Base-by-base conservation (phyloP, 2,797 vertebrate genomes). In the Picus viridis region DNA sequence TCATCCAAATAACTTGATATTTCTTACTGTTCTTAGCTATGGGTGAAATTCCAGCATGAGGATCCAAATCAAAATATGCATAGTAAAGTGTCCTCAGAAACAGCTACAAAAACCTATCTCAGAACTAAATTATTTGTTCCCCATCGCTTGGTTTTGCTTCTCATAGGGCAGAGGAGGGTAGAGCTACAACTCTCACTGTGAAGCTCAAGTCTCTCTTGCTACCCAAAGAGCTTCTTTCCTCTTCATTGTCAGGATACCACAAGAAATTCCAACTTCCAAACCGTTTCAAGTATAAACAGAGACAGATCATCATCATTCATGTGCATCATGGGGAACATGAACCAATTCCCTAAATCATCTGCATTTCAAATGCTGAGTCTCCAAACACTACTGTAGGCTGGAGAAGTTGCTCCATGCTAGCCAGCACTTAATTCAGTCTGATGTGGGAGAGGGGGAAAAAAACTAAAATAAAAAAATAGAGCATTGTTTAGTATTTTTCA, bases 401-500 rank as follows among this genome's bases (percentile, higher is more conserved):
- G 8, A 77, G 61, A 74, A 73, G 41, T 14, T 20, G 18, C 29
- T 57, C 39, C 49, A 22, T 30, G 15, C 20, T 23, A 32, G 70
- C 4, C 57, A 57, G 30, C 32, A 49, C 56, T 14, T 39, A 47
- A 43, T 15, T 23, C 49, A 34, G 56, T 2, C 18, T 0, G 12
- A 43, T 61, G 6, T 1, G 1, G 64, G 59, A 91, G 34, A 3
- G 20, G 34, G 15, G 11, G 11, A 7, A 51, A 22, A 29, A 16
- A 9, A 10, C 11, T 12, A 51, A 23, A 23, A 12, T 39, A 16
- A 30, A 36, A 72, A 80, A 58, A 13, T 7, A 27, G 64, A 49
- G n/a, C 70, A 29, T 79, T 41, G 67, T 77, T 94, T 64, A 78
- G 88, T 95, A 45, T 95, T 95, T 95, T 89, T 96, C 81, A 8